phyloP scores from a whole-genome alignment of 2,113 vertebrate genomes.

The human region DNA sequence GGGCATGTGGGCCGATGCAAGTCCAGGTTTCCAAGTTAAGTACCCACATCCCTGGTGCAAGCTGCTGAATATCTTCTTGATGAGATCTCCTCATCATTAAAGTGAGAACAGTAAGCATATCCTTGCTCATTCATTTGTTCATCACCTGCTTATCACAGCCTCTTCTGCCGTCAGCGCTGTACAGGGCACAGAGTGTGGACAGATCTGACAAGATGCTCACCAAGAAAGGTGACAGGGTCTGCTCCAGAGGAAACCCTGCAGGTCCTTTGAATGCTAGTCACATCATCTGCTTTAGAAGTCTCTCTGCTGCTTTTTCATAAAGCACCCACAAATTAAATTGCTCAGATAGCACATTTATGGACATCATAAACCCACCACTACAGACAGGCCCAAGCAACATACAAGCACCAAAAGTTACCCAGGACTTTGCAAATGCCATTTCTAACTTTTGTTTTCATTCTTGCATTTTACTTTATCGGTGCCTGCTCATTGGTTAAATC shows the following conservation, averaged over 20 bases:
- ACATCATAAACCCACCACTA: neutral
- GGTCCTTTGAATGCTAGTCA: neutral
- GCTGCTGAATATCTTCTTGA: neutral
- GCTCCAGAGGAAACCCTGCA: neutral
- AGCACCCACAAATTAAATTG: neutral
- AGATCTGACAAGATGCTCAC: rapidly evolving
- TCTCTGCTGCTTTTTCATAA: neutral
- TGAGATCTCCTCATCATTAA: neutral
- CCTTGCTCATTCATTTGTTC: neutral
- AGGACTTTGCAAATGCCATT: neutral
- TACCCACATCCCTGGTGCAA: rapidly evolving
- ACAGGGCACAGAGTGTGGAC: rapidly evolving
- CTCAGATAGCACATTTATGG: neutral
- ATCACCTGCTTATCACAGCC: neutral
- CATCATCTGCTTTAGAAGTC: neutral
- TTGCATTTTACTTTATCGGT: neutral
- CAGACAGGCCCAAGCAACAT: neutral
- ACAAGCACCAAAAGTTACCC: neutral
- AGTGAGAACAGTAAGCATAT: neutral
- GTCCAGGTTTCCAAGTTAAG: neutral
- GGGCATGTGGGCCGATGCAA: neutral
- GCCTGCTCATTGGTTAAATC: neutral
- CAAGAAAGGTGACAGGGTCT: too few species aligned
- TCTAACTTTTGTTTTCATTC: neutral
- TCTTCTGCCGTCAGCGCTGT: rapidly evolving